Evolutionary conservation across 2,113 vertebrate genomes (phyloP).

Genomic region (Hymenochirus boettgeri): DNA sequence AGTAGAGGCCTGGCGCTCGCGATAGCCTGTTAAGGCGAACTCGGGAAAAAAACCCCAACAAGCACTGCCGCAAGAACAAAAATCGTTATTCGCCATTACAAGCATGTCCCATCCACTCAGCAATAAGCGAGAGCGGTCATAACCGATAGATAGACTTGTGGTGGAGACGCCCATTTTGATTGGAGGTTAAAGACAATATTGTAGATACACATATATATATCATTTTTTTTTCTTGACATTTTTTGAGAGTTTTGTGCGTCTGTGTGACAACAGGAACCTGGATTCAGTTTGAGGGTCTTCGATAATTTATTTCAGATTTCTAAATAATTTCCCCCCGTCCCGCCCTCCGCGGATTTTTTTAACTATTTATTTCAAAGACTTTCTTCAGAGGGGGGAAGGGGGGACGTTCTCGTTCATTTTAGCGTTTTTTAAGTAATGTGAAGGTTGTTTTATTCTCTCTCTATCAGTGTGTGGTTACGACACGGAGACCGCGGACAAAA

Average conservation of each 20-base stretch:
- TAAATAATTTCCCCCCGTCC: slow-evolving; percentile 67
- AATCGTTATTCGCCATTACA: slow-evolving; percentile 48
- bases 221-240: too few species aligned
- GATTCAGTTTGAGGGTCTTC: slow-evolving; percentile 66
- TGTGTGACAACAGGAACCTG: neutral
- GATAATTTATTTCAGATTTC: slow-evolving; percentile 76
- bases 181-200: neutral
- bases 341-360: slow-evolving; percentile 41
- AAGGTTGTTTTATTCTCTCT: slow-evolving; percentile 67
- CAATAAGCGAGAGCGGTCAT: slow-evolving; percentile 70
- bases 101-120: slow-evolving; percentile 79
- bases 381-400: slow-evolving; percentile 45
- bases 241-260: too few species aligned
- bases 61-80: slow-evolving; percentile 73
- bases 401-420: slow-evolving; percentile 65
- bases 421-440: slow-evolving; percentile 73
- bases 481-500: slow-evolving; percentile 50
- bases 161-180: slow-evolving; percentile 54
- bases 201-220: too few species aligned
- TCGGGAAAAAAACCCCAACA: slow-evolving; percentile 58
- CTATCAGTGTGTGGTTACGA: slow-evolving; percentile 57
- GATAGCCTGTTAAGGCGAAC: slow-evolving; percentile 57
- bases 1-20: slow-evolving; percentile 60
- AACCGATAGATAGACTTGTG: slow-evolving; percentile 62
- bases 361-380: slow-evolving; percentile 76